These are phyloP conservation scores for Habroteleia sp. DNA, from an alignment of 2,888 invertebrate genomes.

Conservation along the genomic window DNA sequence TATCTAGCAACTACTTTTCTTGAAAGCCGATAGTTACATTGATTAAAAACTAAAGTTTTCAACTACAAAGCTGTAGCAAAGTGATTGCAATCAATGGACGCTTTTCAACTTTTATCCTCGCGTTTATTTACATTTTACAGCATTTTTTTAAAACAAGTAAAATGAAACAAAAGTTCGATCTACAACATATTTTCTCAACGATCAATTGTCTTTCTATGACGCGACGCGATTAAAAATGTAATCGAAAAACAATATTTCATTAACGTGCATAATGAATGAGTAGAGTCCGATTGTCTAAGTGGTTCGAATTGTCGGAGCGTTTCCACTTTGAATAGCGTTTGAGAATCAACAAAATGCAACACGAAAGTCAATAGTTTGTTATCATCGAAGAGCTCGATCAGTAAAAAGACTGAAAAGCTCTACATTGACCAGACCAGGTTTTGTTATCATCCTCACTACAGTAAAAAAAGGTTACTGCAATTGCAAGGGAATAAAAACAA, in stretches of 20 bases:
- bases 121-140: constrained; percentile 32
- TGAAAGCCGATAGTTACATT: constrained; percentile 22
- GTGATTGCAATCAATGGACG: constrained; percentile 38
- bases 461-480: too few relatives aligned
- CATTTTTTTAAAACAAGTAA: background rate
- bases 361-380: constrained; percentile 63
- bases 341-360: constrained; percentile 57
- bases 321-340: constrained; percentile 47
- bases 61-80: constrained; percentile 18
- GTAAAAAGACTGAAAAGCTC: constrained; percentile 63
- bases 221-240: constrained; percentile 17
- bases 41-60: constrained; percentile 48
- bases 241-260: constrained; percentile 21
- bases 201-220: too few relatives aligned
- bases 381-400: constrained; percentile 57
- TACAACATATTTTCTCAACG: background rate
- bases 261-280: background rate
- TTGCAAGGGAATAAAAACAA: constrained; percentile 39
- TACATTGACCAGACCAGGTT: constrained; percentile 63
- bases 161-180: background rate
- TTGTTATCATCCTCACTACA: constrained; percentile 59
- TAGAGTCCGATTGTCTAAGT: constrained; percentile 41
- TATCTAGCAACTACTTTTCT: constrained; percentile 11
- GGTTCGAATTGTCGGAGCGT: constrained; percentile 18
- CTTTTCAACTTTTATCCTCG: constrained; percentile 31